Base-by-base conservation (phyloP, 2,888 invertebrate genomes). In the Drosophila melanocephala region DNA sequence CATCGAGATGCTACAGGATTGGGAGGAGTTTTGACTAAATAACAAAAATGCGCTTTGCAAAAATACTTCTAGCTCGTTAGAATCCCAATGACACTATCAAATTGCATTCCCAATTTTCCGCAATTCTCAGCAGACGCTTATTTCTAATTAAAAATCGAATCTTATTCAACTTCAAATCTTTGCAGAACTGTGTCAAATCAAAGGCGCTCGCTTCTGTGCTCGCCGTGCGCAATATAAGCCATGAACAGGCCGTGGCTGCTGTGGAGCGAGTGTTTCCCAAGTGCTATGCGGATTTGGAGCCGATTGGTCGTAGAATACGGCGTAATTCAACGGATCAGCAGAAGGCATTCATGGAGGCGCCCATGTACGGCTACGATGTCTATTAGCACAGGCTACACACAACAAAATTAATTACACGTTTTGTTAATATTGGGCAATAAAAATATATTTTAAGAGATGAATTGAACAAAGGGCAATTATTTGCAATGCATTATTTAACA, bases 281-380 rank as follows among this genome's bases (percentile, higher is more conserved):
- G 92, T 99, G 99, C 93, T 99, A 99, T 91, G 95, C 95, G 28
- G 99, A 99, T 93, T 94, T 98, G 83, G 99, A 99, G 92, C 99
- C 99, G 0, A 95, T 99, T 58, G 98, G 98, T 0, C 94, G 97
- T 80, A 94, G 97, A 75, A 94, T 97, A 75, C 95, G 96, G 79
- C 94, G 97, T 70, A 97, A 96, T 91, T 97, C 97, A 0, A 93
- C 94, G 1, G 97, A 98, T 89, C 96, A 97, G 94, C 93, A 95
- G 5, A 95, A 95, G 91, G 97, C 97, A 0, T 97, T 96, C 90
- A 94, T 95, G 83, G 98, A 98, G 93, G 96, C 96, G 0, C 94
- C 95, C 65, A 95, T 96, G 91, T 97, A 96, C 93, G 98, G 98
- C 5, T 98, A 98, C 93, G 95, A 95, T 92, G 92, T 93, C 32